A percentile compares a stretch with the other conserved stretches of the same genome.
Conservation (phyloP, 2,113 vertebrate species). For the Gallinago undulata region DNA sequence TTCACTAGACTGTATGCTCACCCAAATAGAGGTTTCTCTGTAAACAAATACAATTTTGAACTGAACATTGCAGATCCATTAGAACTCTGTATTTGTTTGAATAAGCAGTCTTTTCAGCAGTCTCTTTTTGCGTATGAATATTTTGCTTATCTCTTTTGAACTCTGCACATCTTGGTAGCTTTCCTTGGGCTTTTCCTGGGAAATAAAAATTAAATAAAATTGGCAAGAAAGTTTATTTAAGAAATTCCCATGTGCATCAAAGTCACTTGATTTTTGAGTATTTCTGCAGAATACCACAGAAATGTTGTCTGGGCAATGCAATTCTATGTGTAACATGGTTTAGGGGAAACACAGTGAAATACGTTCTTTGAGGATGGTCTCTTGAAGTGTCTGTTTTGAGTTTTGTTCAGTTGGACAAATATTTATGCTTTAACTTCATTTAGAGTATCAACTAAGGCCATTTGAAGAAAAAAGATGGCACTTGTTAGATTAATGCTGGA, state of each 20-base stretch:
- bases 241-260: neutral
- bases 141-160: neutral
- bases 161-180: neutral
- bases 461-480: neutral
- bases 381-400: neutral
- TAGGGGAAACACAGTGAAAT: neutral
- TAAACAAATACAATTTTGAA: neutral
- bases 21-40: too few species aligned
- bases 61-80: neutral
- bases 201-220: neutral
- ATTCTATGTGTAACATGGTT: neutral
- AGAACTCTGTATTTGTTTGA: neutral
- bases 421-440: neutral
- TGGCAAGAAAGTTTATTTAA: neutral
- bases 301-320: neutral
- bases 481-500: neutral
- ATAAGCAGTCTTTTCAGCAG: neutral
- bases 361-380: neutral
- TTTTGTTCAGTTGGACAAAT: neutral
- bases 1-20: neutral
- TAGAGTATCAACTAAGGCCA: neutral
- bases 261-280: neutral
- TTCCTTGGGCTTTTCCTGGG: neutral
- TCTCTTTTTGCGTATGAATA: neutral
- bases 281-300: neutral